Conservation (phyloP, 2,888 invertebrate species). For the Sesia bembeciformis region DNA sequence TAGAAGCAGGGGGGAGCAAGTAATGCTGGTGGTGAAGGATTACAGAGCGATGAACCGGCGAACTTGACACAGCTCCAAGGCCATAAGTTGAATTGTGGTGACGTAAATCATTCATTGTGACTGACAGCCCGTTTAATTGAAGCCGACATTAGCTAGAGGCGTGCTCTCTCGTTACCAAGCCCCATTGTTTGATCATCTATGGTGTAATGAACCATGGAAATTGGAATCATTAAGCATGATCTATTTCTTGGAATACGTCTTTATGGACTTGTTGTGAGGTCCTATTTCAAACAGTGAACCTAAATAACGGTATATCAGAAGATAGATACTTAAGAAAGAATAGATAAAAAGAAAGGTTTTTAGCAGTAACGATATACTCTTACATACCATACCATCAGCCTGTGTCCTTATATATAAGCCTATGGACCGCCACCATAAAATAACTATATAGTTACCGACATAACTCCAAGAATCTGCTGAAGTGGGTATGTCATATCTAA, state of each 20-base stretch:
- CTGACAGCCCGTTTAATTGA: conserved; percentile 27
- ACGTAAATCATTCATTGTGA: conserved; percentile 28
- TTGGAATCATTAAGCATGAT: conserved; percentile 16
- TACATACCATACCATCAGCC: too few relatives aligned
- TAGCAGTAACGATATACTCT: too few relatives aligned
- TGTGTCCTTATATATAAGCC: too few relatives aligned
- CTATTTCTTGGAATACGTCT: conserved; percentile 7
- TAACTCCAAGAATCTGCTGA: too few relatives aligned
- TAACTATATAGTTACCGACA: too few relatives aligned
- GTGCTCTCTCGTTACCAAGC: conserved; percentile 4
- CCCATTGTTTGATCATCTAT: conserved; percentile 14
- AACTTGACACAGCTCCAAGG: conserved; percentile 35
- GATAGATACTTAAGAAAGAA: too few relatives aligned
- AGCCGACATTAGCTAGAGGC: conserved; percentile 5
- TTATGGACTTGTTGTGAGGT: too few relatives aligned
- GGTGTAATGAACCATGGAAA: conserved; percentile 22
- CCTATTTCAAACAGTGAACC: too few relatives aligned
- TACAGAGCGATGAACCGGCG: conserved; percentile 22
- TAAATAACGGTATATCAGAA: too few relatives aligned
- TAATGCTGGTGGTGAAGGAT: conserved; percentile 4
- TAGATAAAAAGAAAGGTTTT: too few relatives aligned
- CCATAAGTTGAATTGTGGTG: conserved; percentile 12
- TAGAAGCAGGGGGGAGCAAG: neutral
- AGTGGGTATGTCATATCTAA: too few relatives aligned
- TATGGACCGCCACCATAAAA: too few relatives aligned